Base-by-base conservation (phyloP, 2,113 vertebrate species). In the Ammodytes dubius region DNA sequence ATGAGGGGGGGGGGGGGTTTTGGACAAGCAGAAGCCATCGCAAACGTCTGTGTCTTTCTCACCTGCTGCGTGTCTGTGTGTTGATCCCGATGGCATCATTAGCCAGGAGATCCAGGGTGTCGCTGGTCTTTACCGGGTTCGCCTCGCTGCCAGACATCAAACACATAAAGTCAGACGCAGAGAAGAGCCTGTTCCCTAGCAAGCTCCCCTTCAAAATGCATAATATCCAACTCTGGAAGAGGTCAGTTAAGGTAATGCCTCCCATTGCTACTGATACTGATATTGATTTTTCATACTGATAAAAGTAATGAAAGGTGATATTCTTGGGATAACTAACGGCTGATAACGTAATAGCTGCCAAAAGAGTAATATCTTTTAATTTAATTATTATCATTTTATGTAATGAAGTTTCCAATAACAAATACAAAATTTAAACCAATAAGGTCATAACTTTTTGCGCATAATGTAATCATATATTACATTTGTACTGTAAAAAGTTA, bases 41-140 rank as follows among this genome's bases (percentile, higher is more conserved):
- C 3, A 19, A 6, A 27, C 27, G 47, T 56, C 12, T 63, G 54
- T 65, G 15, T 85, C 49, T 59, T 49, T 82, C 86, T 92, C 77
- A 93, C 92, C 87, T 92, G 56, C 87, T 92, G 56, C 17, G 61
- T 59, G 43, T 2, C 5, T 70, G 72, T 37, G 87, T 89, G 79
- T 80, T 78, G 56, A 87, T 79, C 42, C 73, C 46, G 58, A 88
- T 88, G 75, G 88, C 60, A 75, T 93, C 79, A 53, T 88, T 14
- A 10, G 89, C 77, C 58, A 92, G 86, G 57, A 90, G 74, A 61
- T 93, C 76, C 79, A 90, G 73, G 19, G 74, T 9, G 45, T 50
- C 8, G 8, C 53, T 79, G 12, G 88, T 80, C 77, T 91, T 84
- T 63, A 37, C 8, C 35, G 87, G 84, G 27, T 58, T 47, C 49